Percentiles rank a stretch among this genome's conserved stretches.
Evolutionary conservation across 92 coral and sea anemone species (phyloP).

Genomic region (Pocillopora grandis): DNA sequence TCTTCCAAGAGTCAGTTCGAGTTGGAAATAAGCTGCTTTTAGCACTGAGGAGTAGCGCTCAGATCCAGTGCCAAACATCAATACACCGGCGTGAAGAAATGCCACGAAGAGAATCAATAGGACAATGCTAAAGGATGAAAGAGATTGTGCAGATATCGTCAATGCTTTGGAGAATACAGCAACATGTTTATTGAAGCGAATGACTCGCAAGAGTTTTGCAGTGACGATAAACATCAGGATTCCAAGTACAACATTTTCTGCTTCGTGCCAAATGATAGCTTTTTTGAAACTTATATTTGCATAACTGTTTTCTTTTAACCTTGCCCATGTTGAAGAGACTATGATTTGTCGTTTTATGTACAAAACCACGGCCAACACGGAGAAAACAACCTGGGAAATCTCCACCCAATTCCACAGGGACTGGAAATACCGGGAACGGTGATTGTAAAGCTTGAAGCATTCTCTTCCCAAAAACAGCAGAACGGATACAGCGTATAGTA

Average conservation of each 20-base stretch:
- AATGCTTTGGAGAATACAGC: constrained; percentile 49
- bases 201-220: constrained; percentile 51
- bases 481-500: constrained; percentile 48
- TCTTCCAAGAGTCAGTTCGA: constrained; percentile 29
- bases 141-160: constrained; percentile 25
- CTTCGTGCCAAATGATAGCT: constrained; percentile 53
- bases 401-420: constrained; percentile 74
- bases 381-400: constrained; percentile 51
- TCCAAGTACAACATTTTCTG: constrained; percentile 58
- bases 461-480: constrained; percentile 47
- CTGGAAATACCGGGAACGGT: constrained; percentile 44
- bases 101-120: constrained; percentile 44
- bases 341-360: constrained; percentile 37
- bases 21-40: constrained; percentile 34
- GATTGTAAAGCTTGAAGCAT: constrained; percentile 41
- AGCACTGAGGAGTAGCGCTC: constrained; percentile 38
- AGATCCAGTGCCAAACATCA: constrained; percentile 48
- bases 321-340: constrained; percentile 37
- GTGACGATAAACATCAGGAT: constrained; percentile 57
- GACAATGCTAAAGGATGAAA: constrained; percentile 42
- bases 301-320: constrained; percentile 48
- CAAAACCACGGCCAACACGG: constrained; percentile 46
- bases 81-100: constrained; percentile 37
- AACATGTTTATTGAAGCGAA: constrained; percentile 68
- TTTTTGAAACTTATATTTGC: constrained; percentile 52